phyloP scores from a whole-genome alignment of 2,888 invertebrate species.

The Luffia ferchaultella region DNA sequence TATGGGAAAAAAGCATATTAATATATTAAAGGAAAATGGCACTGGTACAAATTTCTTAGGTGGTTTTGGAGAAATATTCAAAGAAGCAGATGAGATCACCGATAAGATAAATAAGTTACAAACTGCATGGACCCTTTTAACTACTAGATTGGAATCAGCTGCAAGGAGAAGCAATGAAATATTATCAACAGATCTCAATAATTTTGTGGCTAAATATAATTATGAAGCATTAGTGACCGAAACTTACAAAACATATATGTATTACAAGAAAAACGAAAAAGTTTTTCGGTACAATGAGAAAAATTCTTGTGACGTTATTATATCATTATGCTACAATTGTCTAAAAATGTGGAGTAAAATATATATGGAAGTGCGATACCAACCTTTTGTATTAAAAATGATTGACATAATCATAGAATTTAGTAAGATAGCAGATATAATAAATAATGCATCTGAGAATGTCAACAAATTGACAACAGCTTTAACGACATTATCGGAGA shows the following conservation, averaged over 20 bases:
- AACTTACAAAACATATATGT: slow-evolving; percentile 46
- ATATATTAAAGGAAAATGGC: slow-evolving; percentile 32
- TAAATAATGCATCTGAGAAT: slow-evolving; percentile 40
- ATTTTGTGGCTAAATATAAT: slow-evolving; percentile 44
- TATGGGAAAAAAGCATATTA: slow-evolving; percentile 39
- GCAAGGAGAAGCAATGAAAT: slow-evolving; percentile 49
- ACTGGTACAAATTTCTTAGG: slow-evolving; percentile 40
- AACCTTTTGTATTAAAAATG: slow-evolving; percentile 46
- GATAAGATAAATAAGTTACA: slow-evolving; percentile 50
- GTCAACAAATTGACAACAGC: slow-evolving; percentile 35
- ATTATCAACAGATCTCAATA: slow-evolving; percentile 40
- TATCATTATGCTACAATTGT: slow-evolving; percentile 63
- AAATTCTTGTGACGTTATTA: slow-evolving; percentile 59
- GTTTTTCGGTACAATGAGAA: slow-evolving; percentile 43
- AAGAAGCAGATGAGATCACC: slow-evolving; percentile 35
- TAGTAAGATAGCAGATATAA: slow-evolving; percentile 44
- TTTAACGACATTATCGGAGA: slow-evolving; percentile 32
- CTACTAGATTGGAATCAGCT: slow-evolving; percentile 49
- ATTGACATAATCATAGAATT: slow-evolving; percentile 50
- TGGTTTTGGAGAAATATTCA: slow-evolving; percentile 47
- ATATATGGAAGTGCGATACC: slow-evolving; percentile 45
- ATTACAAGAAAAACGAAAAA: slow-evolving; percentile 44
- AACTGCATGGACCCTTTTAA: slow-evolving; percentile 48
- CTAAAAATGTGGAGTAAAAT: slow-evolving; percentile 60
- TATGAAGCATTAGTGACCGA: slow-evolving; percentile 45